Base-by-base conservation (phyloP, 1,140 invertebrate species). In the Trichonephila clavata region DNA sequence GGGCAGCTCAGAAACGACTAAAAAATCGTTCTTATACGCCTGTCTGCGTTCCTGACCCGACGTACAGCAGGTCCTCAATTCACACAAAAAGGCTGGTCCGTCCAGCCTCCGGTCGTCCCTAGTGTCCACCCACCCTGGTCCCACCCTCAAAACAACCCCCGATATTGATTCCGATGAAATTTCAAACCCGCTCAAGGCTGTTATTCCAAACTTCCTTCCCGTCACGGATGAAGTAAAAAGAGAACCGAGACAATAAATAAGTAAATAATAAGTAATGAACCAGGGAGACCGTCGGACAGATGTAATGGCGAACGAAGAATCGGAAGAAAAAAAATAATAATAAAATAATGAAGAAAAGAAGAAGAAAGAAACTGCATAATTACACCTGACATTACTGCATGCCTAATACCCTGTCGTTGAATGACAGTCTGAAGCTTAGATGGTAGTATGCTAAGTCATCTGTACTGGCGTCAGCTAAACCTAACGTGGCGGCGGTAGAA, bases 81-180 rank as follows among this genome's bases (percentile, higher is more conserved):
- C 90, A 83, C 77, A 83, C 77, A 63, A 84, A 83, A 83, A 91
- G 90, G 90, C 50, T 84, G 90, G 61, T 43, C 90, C 59, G 90
- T 81, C 90, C 90, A 83, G 57, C 90, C 90, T 83, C 80, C 32
- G 90, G 59, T 65, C 77, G 71, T 63, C 90, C 90, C 80, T 24
- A 80, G 90, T 39, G 90, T 91, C 90, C 90, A 91, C 90, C 90
- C 50, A 90, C 88, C 81, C 60, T 92, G 90, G 50, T 50, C 90
- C 60, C 57, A 61, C 32, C 80, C 90, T 21, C 32, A 21, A 59
- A 84, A 77, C 14, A 84, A 6, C 39, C 59, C 18, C 24, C 50
- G 83, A 86, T 92, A 92, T 92, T 92, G 91, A 92, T 92, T 92
- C 65, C 59, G 81, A 83, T 83, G 60, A 92, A 92, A 71, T 68